Evolutionary conservation across 2,113 vertebrate species (phyloP), one percentile per base, ranked within the genome.

Genomic region (Thunnus maccoyii): DNA sequence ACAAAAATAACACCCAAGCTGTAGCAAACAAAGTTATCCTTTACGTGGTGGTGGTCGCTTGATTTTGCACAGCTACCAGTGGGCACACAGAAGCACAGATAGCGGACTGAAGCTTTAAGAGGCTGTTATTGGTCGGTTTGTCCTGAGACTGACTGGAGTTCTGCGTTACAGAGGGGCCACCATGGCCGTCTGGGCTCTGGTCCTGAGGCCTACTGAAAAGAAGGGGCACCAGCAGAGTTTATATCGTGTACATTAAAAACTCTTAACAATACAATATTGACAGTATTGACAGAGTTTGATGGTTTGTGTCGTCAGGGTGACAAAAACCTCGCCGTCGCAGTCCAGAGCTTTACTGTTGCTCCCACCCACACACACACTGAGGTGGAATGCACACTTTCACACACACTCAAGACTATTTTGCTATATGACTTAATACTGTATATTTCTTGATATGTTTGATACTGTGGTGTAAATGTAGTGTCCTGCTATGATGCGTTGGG

Each of bases 381-480:
- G 36, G 61, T 67, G 20, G 74, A 73, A 57, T 60, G 13, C 83
- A 87, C 86, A 85, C 55, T 36, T 62, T 75, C 27, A 57, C 66
- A 72, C 78, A 67, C 64, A 57, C 66, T 41, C 44, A 55, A 41
- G 54, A 85, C 76, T 80, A 54, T 82, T 86, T 88, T 87, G 79
- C 81, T 92, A 80, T 82, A 79, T 50, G 30, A 77, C 72, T 76
- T 66, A 66, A 86, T 77, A 46, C 82, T 90, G 85, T 90, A 89
- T 72, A 91, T 89, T 90, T 91, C 86, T 87, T 77, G 52, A 65
- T 58, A 86, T 83, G 82, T 89, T 90, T 89, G 88, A 89, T 88
- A 82, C 89, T 74, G 89, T 91, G 86, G 84, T 88, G 91, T 89
- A 87, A 60, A 56, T 75, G 88, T 90, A 36, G 80, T 83, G 86